Conservation (phyloP, 2,113 vertebrate species). For the Beaufortia kweichowensis region DNA sequence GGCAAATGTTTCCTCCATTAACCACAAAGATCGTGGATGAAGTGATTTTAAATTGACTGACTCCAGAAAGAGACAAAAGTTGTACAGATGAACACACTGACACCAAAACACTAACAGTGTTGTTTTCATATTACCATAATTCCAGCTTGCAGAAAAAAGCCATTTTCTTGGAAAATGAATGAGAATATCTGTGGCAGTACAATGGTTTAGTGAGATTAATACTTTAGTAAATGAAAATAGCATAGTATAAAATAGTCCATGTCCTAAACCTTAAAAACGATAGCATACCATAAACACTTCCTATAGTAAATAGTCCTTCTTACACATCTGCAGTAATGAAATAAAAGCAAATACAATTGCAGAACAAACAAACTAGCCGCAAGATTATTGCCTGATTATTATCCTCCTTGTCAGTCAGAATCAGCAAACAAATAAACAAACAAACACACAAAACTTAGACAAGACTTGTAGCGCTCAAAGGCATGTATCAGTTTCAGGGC, state of each 20-base stretch:
- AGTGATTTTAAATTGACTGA: constrained; percentile 51
- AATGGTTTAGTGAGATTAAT: not conserved
- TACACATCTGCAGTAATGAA: not conserved
- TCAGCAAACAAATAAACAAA: constrained; percentile 19
- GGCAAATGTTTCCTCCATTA: constrained; percentile 50
- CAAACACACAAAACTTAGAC: constrained; percentile 7
- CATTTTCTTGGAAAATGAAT: too few relatives aligned
- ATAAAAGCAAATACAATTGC: constrained; percentile 8
- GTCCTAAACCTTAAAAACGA: too few relatives aligned
- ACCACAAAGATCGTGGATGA: constrained; percentile 44
- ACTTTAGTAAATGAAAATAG: not conserved
- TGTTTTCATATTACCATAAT: not conserved
- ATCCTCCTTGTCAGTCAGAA: not conserved
- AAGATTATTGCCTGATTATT: not conserved
- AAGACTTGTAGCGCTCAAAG: not conserved
- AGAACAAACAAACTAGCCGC: too few relatives aligned
- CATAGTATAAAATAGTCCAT: not conserved
- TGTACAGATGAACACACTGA: not conserved
- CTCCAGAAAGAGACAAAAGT: constrained; percentile 41
- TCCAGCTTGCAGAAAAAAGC: not conserved
- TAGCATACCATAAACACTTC: too few relatives aligned
- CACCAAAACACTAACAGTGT: not conserved
- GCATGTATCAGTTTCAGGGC: constrained; percentile 16
- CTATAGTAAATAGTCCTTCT: not conserved
- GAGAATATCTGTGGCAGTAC: not conserved